phyloP scores from a whole-genome alignment of 2,888 invertebrate genomes.

The Dasypogon diadema region DNA sequence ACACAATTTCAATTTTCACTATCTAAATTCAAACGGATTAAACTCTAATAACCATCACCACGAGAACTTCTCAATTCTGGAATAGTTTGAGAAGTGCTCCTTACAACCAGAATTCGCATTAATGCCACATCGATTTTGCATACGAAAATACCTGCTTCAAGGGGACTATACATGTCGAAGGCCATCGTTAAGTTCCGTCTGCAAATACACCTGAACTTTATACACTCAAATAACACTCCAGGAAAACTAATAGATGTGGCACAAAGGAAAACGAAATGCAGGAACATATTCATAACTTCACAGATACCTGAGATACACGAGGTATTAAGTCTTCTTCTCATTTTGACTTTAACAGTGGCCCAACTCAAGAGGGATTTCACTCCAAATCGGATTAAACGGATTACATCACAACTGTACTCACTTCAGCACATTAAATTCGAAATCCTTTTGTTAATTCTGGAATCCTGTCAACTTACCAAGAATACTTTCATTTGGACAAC shows the following conservation, averaged over 20 bases:
- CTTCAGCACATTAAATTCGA: not conserved
- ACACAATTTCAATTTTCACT: too few species aligned
- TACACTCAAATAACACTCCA: too few species aligned
- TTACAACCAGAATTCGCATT: too few species aligned
- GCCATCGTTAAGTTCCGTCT: too few species aligned
- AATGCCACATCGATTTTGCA: too few species aligned
- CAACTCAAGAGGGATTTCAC: not conserved
- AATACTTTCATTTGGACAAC: conserved; percentile 18
- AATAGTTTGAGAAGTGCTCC: too few species aligned
- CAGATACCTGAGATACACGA: conserved; percentile 2
- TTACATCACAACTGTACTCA: not conserved
- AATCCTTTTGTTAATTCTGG: not conserved
- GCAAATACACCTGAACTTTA: too few species aligned
- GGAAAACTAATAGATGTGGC: not conserved
- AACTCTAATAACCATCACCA: too few species aligned
- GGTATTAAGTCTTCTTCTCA: conserved; percentile 20
- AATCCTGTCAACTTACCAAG: conserved; percentile 31
- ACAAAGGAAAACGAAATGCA: not conserved
- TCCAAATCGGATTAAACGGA: conserved; percentile 19
- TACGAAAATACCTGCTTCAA: too few species aligned
- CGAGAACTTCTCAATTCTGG: too few species aligned
- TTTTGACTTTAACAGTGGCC: conserved; percentile 34
- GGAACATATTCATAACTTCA: conserved; percentile 22
- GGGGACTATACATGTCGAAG: too few species aligned
- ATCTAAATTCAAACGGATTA: too few species aligned